A percentile compares a stretch with the other conserved stretches of the same genome.
Evolutionary conservation across 2,888 invertebrate genomes (phyloP).

Genomic region (Pinctada fucata): DNA sequence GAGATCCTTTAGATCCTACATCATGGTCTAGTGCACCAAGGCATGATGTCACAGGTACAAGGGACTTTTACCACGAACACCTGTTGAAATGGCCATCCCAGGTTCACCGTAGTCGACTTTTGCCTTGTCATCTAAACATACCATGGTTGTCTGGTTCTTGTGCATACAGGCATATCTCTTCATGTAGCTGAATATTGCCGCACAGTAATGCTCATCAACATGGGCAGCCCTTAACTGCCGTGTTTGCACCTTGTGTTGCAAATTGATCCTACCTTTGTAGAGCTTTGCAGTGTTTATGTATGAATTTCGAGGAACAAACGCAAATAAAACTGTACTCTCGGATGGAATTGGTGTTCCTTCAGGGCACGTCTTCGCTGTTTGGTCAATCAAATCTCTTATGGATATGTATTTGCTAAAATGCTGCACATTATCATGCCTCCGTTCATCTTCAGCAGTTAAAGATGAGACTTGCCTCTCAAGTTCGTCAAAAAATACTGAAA

Average conservation of each 20-base stretch:
- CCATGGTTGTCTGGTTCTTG: background rate
- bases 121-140: slow-evolving; percentile 7
- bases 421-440: slow-evolving; percentile 36
- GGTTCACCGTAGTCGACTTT: slow-evolving; percentile 51
- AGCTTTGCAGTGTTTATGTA: slow-evolving; percentile 3
- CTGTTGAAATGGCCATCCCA: slow-evolving; percentile 20
- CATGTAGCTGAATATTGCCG: slow-evolving; percentile 30
- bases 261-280: slow-evolving; percentile 12
- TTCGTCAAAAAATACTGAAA: slow-evolving; percentile 36
- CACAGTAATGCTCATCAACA: slow-evolving; percentile 32
- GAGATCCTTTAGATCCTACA: slow-evolving; percentile 40
- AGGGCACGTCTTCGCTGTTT: slow-evolving; percentile 30
- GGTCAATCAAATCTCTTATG: slow-evolving; percentile 40
- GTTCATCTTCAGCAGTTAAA: slow-evolving; percentile 39
- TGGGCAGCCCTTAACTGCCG: slow-evolving; percentile 28
- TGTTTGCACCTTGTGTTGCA: slow-evolving; percentile 25
- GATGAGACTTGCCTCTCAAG: slow-evolving; percentile 31
- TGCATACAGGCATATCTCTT: background rate
- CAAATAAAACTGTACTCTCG: slow-evolving; percentile 40
- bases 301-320: slow-evolving; percentile 22
- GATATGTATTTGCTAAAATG: slow-evolving; percentile 43
- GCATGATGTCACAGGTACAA: slow-evolving; percentile 13
- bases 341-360: slow-evolving; percentile 41
- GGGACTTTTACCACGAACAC: slow-evolving; percentile 46
- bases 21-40: slow-evolving; percentile 47